Evolutionary conservation across 1,140 invertebrate species (phyloP).

Genomic region (Macrobrachium nipponense): DNA sequence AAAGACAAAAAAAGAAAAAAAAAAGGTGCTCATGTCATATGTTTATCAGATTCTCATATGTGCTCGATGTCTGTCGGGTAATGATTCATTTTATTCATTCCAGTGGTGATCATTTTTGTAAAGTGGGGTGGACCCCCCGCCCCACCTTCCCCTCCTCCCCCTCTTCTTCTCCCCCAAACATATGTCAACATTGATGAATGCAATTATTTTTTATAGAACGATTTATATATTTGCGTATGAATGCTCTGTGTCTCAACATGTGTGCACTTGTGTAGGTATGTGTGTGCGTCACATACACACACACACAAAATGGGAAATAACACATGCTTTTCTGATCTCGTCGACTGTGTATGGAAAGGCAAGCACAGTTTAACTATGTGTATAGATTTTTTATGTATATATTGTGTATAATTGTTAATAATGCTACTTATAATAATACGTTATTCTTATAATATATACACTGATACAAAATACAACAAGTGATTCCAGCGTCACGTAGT

Average conservation of each 20-base stretch:
- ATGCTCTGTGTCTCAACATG: neutral
- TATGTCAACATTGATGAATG: neutral
- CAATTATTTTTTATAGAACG: no score
- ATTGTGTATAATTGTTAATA: constrained; percentile 57
- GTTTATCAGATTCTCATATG: no score
- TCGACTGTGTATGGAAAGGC: constrained; percentile 46
- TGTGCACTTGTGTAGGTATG: no score
- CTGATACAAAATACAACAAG: constrained; percentile 15
- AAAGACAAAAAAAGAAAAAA: no score
- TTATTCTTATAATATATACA: constrained; percentile 54
- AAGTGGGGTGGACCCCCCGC: no score
- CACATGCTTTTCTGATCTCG: constrained; percentile 41
- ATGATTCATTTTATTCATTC: no score
- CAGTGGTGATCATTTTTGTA: no score
- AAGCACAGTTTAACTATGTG: constrained; percentile 38
- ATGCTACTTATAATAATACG: constrained; percentile 34
- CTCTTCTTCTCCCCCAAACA: constrained; percentile 13
- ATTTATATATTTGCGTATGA: neutral
- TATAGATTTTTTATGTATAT: constrained; percentile 57
- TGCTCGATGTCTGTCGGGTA: no score
- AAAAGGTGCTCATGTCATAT: no score
- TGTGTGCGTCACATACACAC: no score
- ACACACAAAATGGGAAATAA: constrained; percentile 8
- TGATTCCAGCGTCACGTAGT: constrained; percentile 38
- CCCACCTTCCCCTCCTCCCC: no score